Percentiles rank a stretch among this genome's conserved stretches.
Evolutionary conservation across 2,888 invertebrate species (phyloP).

Genomic region (Clepsis dumicolana): DNA sequence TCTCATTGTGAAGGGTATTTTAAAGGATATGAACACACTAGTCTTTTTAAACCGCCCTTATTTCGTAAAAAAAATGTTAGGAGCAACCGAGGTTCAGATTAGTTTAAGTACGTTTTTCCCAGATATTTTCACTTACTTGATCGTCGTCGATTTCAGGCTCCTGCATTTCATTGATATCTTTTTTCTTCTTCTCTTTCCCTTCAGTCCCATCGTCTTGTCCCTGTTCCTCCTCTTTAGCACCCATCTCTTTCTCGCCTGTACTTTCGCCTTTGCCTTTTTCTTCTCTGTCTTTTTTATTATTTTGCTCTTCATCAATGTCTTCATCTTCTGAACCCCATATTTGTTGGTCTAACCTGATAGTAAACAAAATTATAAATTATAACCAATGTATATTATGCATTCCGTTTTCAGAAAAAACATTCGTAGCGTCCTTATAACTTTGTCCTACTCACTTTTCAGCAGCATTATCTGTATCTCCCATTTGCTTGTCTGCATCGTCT

Average conservation of each 20-base stretch:
- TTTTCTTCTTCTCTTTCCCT: conserved; percentile 84
- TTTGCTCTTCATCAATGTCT: conserved; percentile 85
- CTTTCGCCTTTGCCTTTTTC: conserved; percentile 87
- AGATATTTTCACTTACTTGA: conserved; percentile 84
- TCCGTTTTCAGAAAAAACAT: too few species aligned
- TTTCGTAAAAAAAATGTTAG: too few species aligned
- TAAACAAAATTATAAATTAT: neutral
- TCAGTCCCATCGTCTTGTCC: conserved; percentile 84
- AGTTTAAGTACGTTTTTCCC: too few species aligned
- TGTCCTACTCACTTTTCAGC: conserved; percentile 89
- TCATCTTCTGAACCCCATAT: conserved; percentile 95
- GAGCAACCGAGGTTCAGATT: too few species aligned
- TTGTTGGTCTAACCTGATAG: conserved; percentile 88
- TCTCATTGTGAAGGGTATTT: neutral
- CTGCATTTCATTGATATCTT: conserved; percentile 94
- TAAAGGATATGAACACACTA: too few species aligned
- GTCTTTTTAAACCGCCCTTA: too few species aligned
- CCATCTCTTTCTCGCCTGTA: conserved; percentile 89
- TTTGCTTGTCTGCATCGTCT: conserved; percentile 96
- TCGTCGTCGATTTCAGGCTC: conserved; percentile 93
- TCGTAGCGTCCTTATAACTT: neutral
- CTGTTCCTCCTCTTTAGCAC: conserved; percentile 89
- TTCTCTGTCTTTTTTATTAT: conserved; percentile 85
- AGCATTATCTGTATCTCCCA: conserved; percentile 97
- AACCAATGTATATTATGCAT: neutral